A percentile compares a stretch with the other conserved stretches of the same genome.
phyloP scores from a whole-genome alignment of 2,797 vertebrate species.

The Thripadectes ignobilis region DNA sequence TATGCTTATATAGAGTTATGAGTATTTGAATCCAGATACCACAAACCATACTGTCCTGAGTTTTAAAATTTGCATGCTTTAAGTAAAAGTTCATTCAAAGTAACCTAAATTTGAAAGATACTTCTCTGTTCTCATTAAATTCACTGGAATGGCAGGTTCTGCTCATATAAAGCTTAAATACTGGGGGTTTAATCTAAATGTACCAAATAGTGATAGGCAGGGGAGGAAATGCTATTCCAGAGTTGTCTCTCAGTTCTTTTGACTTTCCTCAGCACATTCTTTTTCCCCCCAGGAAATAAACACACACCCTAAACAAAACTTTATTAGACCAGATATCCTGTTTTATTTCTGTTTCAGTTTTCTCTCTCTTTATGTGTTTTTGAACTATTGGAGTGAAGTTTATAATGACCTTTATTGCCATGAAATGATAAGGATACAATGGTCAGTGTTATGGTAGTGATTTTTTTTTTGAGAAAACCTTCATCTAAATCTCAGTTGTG shows the following conservation, averaged over 20 bases:
- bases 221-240: background rate
- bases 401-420: background rate
- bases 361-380: background rate
- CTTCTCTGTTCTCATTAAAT: background rate
- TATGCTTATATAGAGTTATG: background rate
- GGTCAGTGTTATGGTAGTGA: background rate
- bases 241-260: background rate
- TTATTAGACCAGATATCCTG: background rate
- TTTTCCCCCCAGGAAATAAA: background rate
- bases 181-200: background rate
- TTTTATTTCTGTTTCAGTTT: background rate
- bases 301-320: fast-evolving
- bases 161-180: background rate
- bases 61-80: background rate
- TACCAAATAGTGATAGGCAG: background rate
- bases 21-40: background rate
- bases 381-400: background rate
- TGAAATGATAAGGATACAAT: background rate
- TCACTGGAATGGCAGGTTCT: background rate
- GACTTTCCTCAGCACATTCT: background rate
- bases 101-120: background rate
- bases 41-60: background rate
- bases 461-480: background rate
- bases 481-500: background rate
- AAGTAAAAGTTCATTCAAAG: background rate